Conservation (phyloP, 2,888 invertebrate species). For the Podotricha telesiphe region DNA sequence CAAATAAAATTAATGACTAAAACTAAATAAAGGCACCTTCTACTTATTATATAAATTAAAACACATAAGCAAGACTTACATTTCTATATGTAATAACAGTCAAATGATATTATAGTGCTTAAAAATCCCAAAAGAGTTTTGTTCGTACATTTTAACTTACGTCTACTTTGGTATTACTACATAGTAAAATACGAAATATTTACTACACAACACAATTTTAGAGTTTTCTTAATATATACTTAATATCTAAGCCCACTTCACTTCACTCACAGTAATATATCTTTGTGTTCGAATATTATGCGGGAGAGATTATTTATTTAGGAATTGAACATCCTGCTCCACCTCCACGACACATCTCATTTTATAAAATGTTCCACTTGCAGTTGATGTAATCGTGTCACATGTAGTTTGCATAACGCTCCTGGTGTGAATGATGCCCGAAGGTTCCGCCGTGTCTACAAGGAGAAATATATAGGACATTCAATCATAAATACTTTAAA, state of each 20-base stretch:
- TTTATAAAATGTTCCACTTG: background rate
- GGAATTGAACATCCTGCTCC: background rate
- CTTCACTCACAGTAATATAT: background rate
- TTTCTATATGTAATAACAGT: background rate
- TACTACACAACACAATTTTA: background rate
- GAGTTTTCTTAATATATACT: background rate
- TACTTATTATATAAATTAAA: background rate
- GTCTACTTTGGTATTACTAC: background rate
- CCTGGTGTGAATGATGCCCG: background rate
- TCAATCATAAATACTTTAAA: background rate
- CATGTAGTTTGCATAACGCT: background rate
- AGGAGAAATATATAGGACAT: background rate
- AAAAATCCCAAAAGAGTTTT: background rate
- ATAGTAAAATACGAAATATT: background rate
- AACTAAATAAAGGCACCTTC: constrained; percentile 3
- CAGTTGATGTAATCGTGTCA: background rate
- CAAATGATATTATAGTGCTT: background rate
- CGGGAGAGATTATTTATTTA: background rate
- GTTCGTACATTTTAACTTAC: background rate
- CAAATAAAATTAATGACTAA: background rate
- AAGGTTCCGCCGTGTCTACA: background rate
- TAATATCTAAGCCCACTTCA: background rate
- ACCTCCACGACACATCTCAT: background rate
- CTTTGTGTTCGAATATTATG: background rate
- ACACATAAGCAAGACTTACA: background rate